Percentiles rank a stretch among this genome's conserved stretches.
Conservation (phyloP, 1,140 invertebrate genomes). For the Carcinoscorpius rotundicauda region DNA sequence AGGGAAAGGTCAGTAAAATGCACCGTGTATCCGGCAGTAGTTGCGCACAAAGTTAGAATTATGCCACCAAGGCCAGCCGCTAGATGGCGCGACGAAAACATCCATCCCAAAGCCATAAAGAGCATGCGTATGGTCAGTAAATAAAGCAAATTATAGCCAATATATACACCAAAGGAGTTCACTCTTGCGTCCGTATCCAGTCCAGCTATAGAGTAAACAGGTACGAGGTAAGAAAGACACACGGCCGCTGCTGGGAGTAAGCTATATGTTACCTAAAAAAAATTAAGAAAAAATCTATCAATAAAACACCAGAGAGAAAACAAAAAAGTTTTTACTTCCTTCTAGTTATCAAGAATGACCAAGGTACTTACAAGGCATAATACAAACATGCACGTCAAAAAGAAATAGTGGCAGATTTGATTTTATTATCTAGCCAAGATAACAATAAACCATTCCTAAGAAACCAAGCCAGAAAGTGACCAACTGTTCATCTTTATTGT, state of each 20-base stretch:
- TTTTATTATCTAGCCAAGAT: too few species aligned
- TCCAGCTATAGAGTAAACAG: slow-evolving; percentile 79
- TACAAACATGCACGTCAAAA: too few species aligned
- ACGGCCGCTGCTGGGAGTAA: slow-evolving; percentile 48
- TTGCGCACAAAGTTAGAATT: slow-evolving; percentile 45
- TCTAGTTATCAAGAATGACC: too few species aligned
- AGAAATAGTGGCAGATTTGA: too few species aligned
- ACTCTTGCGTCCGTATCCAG: slow-evolving; percentile 40
- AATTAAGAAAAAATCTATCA: too few species aligned
- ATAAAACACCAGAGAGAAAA: too few species aligned
- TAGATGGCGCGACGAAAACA: slow-evolving; percentile 36
- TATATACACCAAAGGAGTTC: slow-evolving; percentile 55
- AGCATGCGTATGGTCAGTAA: slow-evolving; percentile 55
- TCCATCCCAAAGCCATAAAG: slow-evolving; percentile 50
- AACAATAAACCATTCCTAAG: too few species aligned
- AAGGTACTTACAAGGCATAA: too few species aligned
- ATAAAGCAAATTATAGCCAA: slow-evolving; percentile 68
- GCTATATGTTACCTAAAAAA: slow-evolving; percentile 43
- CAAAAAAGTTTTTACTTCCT: too few species aligned
- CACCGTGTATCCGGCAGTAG: slow-evolving; percentile 55
- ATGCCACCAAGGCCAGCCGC: slow-evolving; percentile 45
- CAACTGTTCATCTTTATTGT: too few species aligned
- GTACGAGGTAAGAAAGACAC: slow-evolving; percentile 66
- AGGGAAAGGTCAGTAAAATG: slow-evolving; percentile 55
- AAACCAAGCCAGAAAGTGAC: too few species aligned